Evolutionary conservation across 1,140 invertebrate species (phyloP), one percentile per base, ranked within the genome.

Genomic region (Oscheius sp.): DNA sequence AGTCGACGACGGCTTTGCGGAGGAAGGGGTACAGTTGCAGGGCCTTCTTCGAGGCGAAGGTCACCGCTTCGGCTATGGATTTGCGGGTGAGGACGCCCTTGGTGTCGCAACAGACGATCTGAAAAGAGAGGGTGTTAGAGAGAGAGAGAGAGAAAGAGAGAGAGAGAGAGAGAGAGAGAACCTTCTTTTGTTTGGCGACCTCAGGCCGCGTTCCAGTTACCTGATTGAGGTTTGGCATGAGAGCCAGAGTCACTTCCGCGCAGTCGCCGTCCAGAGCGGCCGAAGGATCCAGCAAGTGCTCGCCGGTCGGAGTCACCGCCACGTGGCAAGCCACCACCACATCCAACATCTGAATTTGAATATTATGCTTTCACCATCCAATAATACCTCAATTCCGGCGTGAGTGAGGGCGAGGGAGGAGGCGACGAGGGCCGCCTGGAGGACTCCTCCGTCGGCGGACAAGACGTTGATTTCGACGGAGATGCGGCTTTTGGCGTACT

Each of bases 171-270:
- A 18, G 23, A 45, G 23, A 45, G 18, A 18, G 0, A 15, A 45
- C 18, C 18, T 45, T 15, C 18, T 45, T 45, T 45, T 45, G 18
- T 45, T 45, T 45, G 0, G 18, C 18, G 15, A 45, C 23, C 23
- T 45, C 42, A 45, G 23, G 23, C 0, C 18, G 23, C 0, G 23
- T n/a, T n/a, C n/a, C n/a, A 63, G 35, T 29, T 26, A 63, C 61
- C 61, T 63, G 61, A 63, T 63, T 63, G 0, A 63, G 31, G 35
- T 63, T 63, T 13, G 61, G 61, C 32, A 63, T 34, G n/a, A 63
- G 10, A 4, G 61, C 61, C 0, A 63, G 4, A 26, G 61, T 63
- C 10, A 63, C 18, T 18, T 34, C 61, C 20, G 15, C 61, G 10
- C 7, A 13, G 7, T 10, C 31, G 13, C 4, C 18, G 7, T 29